Percentiles rank a stretch among this genome's conserved stretches.
phyloP scores from a whole-genome alignment of 2,113 vertebrate genomes.

The Platysternon megacephalum region DNA sequence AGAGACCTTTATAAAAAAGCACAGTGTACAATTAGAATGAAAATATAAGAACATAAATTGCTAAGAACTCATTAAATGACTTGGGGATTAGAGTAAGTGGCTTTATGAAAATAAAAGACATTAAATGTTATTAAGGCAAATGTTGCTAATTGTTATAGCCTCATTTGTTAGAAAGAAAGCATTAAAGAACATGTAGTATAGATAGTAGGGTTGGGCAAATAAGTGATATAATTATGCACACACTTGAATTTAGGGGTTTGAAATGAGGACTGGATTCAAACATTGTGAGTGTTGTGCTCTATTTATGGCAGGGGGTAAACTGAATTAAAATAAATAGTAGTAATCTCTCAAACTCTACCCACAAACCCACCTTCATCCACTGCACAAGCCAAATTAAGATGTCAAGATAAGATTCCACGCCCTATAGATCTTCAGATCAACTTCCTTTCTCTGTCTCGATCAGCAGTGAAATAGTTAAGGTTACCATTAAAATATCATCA shows the following conservation, averaged over 20 bases:
- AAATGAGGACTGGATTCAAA: neutral
- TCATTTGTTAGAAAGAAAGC: constrained; percentile 26
- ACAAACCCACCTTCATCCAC: neutral
- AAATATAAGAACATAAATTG: neutral
- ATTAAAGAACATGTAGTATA: neutral
- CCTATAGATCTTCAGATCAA: neutral
- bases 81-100: neutral
- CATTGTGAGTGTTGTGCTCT: neutral
- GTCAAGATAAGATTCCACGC: neutral
- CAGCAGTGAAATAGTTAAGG: neutral
- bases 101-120: neutral
- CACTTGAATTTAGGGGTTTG: neutral
- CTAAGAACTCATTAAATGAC: neutral
- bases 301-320: neutral
- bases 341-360: no score
- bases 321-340: neutral
- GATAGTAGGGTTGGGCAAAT: neutral
- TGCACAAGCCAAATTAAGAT: neutral
- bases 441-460: neutral
- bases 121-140: constrained; percentile 43
- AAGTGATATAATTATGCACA: neutral
- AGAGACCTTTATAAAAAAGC: neutral
- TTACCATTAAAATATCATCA: neutral
- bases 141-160: neutral
- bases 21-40: neutral